Conservation (phyloP, 2,888 invertebrate species). For the Drosophila koepferae region DNA sequence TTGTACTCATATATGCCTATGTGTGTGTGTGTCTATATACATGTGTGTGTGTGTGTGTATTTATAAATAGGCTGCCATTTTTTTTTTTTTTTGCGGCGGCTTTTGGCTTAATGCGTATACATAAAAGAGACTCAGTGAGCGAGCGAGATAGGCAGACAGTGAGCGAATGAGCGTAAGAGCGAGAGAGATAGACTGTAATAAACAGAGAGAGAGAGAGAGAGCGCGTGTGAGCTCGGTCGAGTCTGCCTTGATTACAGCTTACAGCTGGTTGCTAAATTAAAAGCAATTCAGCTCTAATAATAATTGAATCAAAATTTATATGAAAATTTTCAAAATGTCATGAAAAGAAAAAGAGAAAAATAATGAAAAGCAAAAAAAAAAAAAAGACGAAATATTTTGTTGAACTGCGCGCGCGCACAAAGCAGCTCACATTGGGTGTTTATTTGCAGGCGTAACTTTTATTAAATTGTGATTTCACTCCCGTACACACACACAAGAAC, state of each 20-base stretch:
- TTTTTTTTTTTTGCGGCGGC: conserved; percentile 55
- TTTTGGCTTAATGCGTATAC: conserved; percentile 69
- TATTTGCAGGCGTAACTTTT: conserved; percentile 79
- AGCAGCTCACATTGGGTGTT: conserved; percentile 53
- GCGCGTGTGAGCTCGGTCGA: neutral
- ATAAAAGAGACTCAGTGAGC: conserved; percentile 41
- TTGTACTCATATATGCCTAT: conserved; percentile 1
- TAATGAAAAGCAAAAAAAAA: neutral
- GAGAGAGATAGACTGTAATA: neutral
- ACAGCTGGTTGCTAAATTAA: conserved; percentile 45
- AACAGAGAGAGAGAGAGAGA: neutral
- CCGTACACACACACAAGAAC: conserved; percentile 32
- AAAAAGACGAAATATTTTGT: neutral
- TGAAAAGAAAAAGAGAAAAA: conserved; percentile 5
- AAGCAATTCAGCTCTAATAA: conserved; percentile 59
- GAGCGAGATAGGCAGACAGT: neutral
- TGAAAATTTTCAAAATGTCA: conserved; percentile 11
- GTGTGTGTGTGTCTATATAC: neutral
- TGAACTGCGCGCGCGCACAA: conserved; percentile 43
- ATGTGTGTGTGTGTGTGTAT: conserved; percentile 20
- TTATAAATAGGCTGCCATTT: conserved; percentile 76
- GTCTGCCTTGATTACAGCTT: conserved; percentile 49
- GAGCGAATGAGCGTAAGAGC: conserved; percentile 4
- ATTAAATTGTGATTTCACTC: conserved; percentile 79
- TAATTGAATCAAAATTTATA: conserved; percentile 52